phyloP scores from a whole-genome alignment of 2,113 vertebrate species.

The Neofelis nebulosa region DNA sequence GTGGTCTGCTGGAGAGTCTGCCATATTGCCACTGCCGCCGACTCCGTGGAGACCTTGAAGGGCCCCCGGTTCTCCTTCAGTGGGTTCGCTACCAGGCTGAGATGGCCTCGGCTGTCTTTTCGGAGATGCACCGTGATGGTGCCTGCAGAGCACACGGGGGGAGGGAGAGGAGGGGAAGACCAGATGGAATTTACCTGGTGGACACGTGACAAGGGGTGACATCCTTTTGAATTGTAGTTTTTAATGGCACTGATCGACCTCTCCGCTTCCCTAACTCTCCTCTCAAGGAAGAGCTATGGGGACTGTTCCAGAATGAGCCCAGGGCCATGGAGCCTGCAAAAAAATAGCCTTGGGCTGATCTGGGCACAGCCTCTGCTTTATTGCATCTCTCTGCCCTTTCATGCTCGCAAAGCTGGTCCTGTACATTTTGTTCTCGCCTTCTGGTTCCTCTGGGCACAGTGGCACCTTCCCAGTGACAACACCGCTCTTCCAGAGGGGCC shows the following conservation, averaged over 20 bases:
- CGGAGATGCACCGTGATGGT: conserved; percentile 81
- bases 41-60: conserved; percentile 45
- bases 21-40: conserved; percentile 66
- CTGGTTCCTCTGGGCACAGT: not conserved
- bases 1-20: conserved; percentile 73
- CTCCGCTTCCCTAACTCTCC: not conserved
- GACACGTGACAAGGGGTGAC: not conserved
- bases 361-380: not conserved
- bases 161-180: fast-evolving
- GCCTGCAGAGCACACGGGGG: conserved; percentile 67
- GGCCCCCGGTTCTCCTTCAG: conserved; percentile 60
- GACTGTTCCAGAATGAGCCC: not conserved
- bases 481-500: not conserved
- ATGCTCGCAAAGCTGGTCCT: not conserved
- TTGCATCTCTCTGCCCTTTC: not conserved
- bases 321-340: not conserved
- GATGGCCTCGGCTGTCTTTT: conserved; percentile 84
- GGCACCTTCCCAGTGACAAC: not conserved
- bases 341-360: not conserved
- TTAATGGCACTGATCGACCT: not conserved
- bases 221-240: not conserved
- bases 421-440: not conserved
- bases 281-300: not conserved
- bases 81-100: conserved; percentile 82
- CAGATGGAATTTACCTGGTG: not conserved